These are phyloP conservation scores for Drosophila rufa DNA, from an alignment of 1,140 invertebrate genomes.

Conservation along the genomic window DNA sequence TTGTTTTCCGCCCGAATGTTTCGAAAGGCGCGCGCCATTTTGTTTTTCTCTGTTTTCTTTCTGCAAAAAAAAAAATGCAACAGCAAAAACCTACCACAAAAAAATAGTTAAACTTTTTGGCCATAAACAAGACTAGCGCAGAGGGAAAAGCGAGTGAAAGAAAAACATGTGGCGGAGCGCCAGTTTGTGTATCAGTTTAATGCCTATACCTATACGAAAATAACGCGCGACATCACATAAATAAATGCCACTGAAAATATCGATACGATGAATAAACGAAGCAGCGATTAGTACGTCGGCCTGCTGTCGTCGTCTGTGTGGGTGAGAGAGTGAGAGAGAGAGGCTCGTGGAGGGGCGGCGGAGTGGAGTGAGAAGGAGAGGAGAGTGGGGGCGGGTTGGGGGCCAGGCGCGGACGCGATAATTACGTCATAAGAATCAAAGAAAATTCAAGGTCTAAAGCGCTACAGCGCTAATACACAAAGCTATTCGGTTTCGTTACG, in stretches of 20 bases:
- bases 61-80: constrained; percentile 47
- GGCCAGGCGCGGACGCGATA: constrained; percentile 62
- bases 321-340: constrained; percentile 38
- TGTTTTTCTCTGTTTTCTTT: constrained; percentile 77
- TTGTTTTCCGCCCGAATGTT: constrained; percentile 49
- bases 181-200: constrained; percentile 40
- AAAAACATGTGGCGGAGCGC: constrained; percentile 44
- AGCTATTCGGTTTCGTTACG: constrained; percentile 79
- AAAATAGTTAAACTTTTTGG: constrained; percentile 26
- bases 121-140: constrained; percentile 2
- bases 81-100: constrained; percentile 45
- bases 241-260: constrained; percentile 81
- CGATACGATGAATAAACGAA: constrained; percentile 82
- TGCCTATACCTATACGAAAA: constrained; percentile 42
- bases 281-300: constrained; percentile 78
- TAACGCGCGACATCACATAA: constrained; percentile 62
- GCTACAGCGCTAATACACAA: constrained; percentile 50
- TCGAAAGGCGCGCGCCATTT: constrained; percentile 72
- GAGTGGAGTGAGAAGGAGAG: neutral
- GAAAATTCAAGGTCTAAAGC: constrained; percentile 78
- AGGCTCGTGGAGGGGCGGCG: constrained; percentile 16
- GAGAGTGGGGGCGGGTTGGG: constrained; percentile 4
- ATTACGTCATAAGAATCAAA: constrained; percentile 84
- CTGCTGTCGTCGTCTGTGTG: constrained; percentile 57
- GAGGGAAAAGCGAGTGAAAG: constrained; percentile 25